phyloP scores from a whole-genome alignment of 2,888 invertebrate genomes.

The Endomychus coccineus region DNA sequence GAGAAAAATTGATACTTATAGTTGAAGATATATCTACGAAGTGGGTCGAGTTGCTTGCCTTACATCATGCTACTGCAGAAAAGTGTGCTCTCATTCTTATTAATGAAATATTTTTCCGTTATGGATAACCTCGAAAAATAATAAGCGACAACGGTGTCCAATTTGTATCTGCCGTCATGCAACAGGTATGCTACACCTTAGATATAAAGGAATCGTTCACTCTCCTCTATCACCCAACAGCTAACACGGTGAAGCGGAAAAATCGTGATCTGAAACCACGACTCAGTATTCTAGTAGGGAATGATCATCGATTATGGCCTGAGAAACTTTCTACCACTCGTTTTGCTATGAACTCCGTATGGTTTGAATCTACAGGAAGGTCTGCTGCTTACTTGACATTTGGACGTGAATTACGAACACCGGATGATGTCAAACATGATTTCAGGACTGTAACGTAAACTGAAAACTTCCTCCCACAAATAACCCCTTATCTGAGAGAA shows the following conservation, averaged over 20 bases:
- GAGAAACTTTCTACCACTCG: conserved; percentile 30
- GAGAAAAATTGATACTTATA: conserved; percentile 23
- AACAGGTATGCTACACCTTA: conserved; percentile 29
- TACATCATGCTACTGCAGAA: conserved; percentile 22
- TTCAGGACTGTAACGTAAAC: conserved; percentile 23
- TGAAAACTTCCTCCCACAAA: conserved; percentile 30
- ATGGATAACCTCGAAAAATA: conserved; percentile 32
- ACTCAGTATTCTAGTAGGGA: conserved; percentile 28
- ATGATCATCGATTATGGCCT: conserved; percentile 30
- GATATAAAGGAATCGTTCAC: conserved; percentile 27
- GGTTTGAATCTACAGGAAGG: conserved; percentile 26
- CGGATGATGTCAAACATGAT: conserved; percentile 29
- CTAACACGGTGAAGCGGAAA: conserved; percentile 23
- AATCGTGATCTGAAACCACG: conserved; percentile 32
- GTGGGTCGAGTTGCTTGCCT: conserved; percentile 26
- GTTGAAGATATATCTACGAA: conserved; percentile 28
- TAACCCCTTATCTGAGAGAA: conserved; percentile 25
- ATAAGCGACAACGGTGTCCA: conserved; percentile 36
- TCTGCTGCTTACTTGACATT: conserved; percentile 34
- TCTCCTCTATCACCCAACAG: conserved; percentile 24
- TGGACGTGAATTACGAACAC: conserved; percentile 31
- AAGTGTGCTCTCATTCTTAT: conserved; percentile 25
- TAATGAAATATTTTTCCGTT: conserved; percentile 29
- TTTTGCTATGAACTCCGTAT: conserved; percentile 37
- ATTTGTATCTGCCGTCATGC: conserved; percentile 33